Conservation (phyloP, 2,888 invertebrate species). For the Cheilosia grossa region DNA sequence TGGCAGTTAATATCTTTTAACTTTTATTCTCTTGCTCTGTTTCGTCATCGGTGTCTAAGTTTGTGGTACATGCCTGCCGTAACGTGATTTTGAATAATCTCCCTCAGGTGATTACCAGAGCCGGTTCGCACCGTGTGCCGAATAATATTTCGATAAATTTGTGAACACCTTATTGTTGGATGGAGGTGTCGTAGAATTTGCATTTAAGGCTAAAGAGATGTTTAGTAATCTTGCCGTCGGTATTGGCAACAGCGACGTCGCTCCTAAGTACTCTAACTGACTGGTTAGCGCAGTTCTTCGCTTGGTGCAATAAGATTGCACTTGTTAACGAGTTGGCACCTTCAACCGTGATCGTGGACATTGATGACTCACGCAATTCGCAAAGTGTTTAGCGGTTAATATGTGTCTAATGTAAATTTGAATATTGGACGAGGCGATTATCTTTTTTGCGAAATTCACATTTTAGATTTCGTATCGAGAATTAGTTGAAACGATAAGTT, state of each 20-base stretch:
- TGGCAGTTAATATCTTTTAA: constrained; percentile 40
- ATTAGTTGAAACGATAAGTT: constrained; percentile 23
- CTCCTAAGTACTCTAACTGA: constrained; percentile 23
- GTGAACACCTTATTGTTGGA: constrained; percentile 45
- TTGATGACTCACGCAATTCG: constrained; percentile 1
- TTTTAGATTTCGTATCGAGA: constrained; percentile 9
- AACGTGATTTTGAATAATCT: constrained; percentile 62
- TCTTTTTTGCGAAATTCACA: constrained; percentile 13
- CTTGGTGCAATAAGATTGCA: constrained; percentile 37
- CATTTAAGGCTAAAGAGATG: constrained; percentile 40
- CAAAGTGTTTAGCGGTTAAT: constrained; percentile 44
- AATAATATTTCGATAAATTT: constrained; percentile 68
- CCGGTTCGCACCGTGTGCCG: constrained; percentile 67
- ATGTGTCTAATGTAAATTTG: constrained; percentile 57
- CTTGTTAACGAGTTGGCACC: constrained; percentile 17
- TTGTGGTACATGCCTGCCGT: constrained; percentile 42
- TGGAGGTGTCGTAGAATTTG: constrained; percentile 35
- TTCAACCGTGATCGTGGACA: constrained; percentile 19
- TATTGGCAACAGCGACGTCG: constrained; percentile 4
- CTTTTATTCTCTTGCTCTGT: not conserved
- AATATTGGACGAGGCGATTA: constrained; percentile 50
- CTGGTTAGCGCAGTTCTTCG: constrained; percentile 17
- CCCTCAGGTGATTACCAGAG: constrained; percentile 53
- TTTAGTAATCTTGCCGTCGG: not conserved
- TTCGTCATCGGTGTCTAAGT: not conserved